Percentiles rank a stretch among this genome's conserved stretches.
Evolutionary conservation across 1,140 invertebrate genomes (phyloP).

Genomic region (Drosophila fuyamai): DNA sequence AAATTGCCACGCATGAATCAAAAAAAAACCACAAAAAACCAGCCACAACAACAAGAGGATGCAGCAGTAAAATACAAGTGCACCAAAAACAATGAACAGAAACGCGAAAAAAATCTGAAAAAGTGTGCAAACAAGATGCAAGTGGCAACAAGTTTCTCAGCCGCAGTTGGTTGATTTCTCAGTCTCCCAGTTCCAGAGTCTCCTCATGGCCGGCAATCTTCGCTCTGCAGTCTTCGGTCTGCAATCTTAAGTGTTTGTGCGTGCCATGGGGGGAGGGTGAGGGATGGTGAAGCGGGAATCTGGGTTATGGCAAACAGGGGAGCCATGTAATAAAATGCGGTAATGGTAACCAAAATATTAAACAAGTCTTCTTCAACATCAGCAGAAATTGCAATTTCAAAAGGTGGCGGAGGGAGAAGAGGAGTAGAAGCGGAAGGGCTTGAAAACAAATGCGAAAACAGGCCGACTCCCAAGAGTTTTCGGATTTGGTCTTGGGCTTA

Average conservation of each 20-base stretch:
- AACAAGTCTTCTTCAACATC: conserved; percentile 33
- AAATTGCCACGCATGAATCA: conserved; percentile 63
- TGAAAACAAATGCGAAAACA: conserved; percentile 43
- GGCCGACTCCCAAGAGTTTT: conserved; percentile 29
- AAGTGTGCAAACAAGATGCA: conserved; percentile 30
- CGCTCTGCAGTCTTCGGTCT: background rate
- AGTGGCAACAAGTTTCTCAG: conserved; percentile 48
- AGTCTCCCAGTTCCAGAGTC: background rate
- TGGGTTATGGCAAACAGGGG: conserved; percentile 55
- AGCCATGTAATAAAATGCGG: conserved; percentile 51
- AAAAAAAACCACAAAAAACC: conserved; percentile 32
- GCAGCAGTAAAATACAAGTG: conserved; percentile 44
- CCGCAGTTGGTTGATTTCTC: conserved; percentile 1
- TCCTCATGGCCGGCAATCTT: conserved; percentile 25
- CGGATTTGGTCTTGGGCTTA: conserved; percentile 11
- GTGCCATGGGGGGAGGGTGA: background rate
- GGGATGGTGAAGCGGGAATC: conserved; percentile 19
- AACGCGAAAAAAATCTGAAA: conserved; percentile 11
- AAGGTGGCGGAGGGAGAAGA: background rate
- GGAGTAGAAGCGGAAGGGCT: conserved; percentile 6
- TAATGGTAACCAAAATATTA: conserved; percentile 48
- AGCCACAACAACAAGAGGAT: conserved; percentile 26
- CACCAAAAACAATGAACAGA: conserved; percentile 25
- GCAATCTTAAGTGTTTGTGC: conserved; percentile 1
- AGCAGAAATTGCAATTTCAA: conserved; percentile 22